phyloP scores from a whole-genome alignment of 2,113 vertebrate genomes.

The Crotalus horridus region DNA sequence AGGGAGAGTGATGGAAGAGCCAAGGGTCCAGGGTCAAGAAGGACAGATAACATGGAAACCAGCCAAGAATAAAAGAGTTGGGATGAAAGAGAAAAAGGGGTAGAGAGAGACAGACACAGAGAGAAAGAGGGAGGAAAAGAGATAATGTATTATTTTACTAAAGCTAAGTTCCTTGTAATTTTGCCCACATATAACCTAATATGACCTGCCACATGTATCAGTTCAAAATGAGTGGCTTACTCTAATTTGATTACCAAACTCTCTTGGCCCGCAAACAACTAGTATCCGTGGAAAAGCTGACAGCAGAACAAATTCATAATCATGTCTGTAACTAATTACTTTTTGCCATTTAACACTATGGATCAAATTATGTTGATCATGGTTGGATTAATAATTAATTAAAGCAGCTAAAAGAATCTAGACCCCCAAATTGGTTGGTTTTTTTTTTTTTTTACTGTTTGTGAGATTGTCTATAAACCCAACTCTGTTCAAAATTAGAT shows the following conservation, averaged over 20 bases:
- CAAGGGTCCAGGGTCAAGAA: not conserved
- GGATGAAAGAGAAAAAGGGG: not conserved
- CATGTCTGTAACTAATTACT: not conserved
- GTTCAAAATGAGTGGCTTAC: not conserved
- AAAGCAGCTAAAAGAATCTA: too few species aligned
- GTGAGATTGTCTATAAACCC: not conserved
- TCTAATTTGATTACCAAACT: not conserved
- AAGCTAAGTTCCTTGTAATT: not conserved
- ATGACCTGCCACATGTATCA: not conserved
- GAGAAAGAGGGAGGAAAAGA: not conserved
- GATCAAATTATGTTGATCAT: not conserved
- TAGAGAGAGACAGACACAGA: not conserved
- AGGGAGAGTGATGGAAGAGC: not conserved
- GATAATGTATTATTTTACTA: not conserved
- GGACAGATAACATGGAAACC: not conserved
- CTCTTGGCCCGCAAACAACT: not conserved
- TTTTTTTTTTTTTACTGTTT: not conserved
- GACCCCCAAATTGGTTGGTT: fast-evolving
- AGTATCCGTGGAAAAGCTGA: not conserved
- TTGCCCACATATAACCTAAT: not conserved
- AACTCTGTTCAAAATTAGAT: not conserved
- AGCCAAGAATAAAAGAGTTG: not conserved
- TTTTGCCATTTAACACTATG: too few species aligned
- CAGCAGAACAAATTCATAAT: not conserved
- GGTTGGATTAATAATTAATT: not conserved